Evolutionary conservation across 2,113 vertebrate species (phyloP).

Genomic region (Microcebus tavaratra): DNA sequence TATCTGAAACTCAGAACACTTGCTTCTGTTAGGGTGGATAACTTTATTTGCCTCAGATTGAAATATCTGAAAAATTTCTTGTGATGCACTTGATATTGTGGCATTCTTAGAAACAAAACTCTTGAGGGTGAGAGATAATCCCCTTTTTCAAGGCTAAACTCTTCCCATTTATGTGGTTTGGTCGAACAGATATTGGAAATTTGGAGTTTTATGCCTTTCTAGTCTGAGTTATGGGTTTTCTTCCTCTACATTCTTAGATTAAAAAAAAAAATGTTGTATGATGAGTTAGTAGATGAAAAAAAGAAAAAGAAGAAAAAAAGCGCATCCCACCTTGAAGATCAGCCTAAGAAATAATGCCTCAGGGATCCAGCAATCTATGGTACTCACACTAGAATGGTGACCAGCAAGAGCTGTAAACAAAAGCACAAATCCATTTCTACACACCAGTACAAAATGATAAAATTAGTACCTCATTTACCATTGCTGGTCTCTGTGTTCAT

Average conservation of each 20-base stretch:
- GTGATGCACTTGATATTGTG: background rate
- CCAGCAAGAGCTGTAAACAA: background rate
- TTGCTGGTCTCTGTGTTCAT: background rate
- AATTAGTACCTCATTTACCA: background rate
- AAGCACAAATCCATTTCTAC: background rate
- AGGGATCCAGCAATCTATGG: background rate
- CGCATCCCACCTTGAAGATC: background rate
- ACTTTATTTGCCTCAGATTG: background rate
- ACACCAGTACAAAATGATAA: background rate
- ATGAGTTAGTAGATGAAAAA: no score
- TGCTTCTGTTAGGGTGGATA: background rate
- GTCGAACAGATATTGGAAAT: background rate
- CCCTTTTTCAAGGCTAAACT: background rate
- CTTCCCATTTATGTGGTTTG: background rate
- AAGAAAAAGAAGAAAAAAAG: background rate
- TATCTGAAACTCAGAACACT: background rate
- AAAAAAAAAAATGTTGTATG: no score
- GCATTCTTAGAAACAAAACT: background rate
- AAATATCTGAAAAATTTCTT: constrained; percentile 26
- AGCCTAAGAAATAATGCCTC: background rate
- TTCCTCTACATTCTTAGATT: background rate
- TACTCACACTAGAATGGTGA: background rate
- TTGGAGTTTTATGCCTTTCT: background rate
- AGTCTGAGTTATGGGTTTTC: background rate
- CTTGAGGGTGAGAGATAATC: background rate